Percentiles rank a stretch among this genome's conserved stretches.
Evolutionary conservation across 1,140 invertebrate species (phyloP).

Genomic region (Hyles euphorbiae): DNA sequence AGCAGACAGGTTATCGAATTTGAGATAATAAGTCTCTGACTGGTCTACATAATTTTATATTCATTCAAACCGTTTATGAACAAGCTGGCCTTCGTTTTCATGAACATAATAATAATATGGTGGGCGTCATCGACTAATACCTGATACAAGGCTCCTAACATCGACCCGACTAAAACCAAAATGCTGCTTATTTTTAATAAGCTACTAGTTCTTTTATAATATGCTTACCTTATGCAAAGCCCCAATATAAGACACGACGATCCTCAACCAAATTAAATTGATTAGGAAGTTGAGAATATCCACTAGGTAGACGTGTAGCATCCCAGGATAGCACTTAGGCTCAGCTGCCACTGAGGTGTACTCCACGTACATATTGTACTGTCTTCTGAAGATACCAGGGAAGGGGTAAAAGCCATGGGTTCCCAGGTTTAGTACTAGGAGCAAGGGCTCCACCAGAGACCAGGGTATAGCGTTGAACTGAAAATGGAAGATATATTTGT

Average conservation of each 20-base stretch:
- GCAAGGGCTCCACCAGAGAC: constrained; percentile 38
- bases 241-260: constrained; percentile 39
- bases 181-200: too few relatives aligned
- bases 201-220: not conserved
- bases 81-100: too few relatives aligned
- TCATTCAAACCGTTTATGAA: too few relatives aligned
- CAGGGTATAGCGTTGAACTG: constrained; percentile 37
- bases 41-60: too few relatives aligned
- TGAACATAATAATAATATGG: too few relatives aligned
- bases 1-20: too few relatives aligned
- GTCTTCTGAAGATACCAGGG: constrained; percentile 34
- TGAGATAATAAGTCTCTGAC: too few relatives aligned
- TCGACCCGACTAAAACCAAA: too few relatives aligned
- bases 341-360: constrained; percentile 23
- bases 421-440: constrained; percentile 45
- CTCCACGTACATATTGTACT: constrained; percentile 30
- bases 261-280: constrained; percentile 51
- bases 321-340: constrained; percentile 43
- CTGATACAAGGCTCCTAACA: too few relatives aligned
- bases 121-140: too few relatives aligned
- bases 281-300: constrained; percentile 47
- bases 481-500: constrained; percentile 8
- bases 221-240: constrained; percentile 44
- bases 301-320: constrained; percentile 43
- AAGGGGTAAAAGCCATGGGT: constrained; percentile 55